A percentile compares a stretch with the other conserved stretches of the same genome.
These are phyloP conservation scores for Tethya wilhelma DNA, from an alignment of 37 sponge, comb jelly and placozoan species.

Conservation along the genomic window DNA sequence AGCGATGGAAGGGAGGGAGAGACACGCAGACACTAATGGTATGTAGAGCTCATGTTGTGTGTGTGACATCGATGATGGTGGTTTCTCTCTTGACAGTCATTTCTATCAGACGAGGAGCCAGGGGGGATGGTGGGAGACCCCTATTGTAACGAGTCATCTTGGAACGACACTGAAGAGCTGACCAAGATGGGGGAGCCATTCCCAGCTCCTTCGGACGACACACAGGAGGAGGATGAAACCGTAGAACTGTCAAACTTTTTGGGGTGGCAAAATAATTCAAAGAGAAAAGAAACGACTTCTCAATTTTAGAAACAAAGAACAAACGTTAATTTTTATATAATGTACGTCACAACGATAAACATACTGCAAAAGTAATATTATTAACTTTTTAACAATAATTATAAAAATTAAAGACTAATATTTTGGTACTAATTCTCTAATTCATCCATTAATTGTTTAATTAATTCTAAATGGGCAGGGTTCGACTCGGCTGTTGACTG, in stretches of 20 bases:
- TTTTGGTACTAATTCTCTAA: no score
- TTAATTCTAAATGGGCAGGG: conserved; percentile 31
- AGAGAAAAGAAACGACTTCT: neutral
- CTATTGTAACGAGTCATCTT: conserved; percentile 1
- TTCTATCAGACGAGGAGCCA: conserved; percentile 4
- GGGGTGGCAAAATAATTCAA: neutral
- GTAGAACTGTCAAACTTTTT: neutral
- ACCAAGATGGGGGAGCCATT: no score
- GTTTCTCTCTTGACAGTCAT: no score
- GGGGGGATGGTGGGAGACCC: neutral
- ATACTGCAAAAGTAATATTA: no score
- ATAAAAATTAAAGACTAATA: no score
- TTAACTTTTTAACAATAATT: no score
- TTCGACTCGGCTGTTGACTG: conserved; percentile 19
- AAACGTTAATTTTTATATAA: neutral
- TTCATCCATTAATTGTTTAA: neutral
- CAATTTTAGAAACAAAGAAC: neutral
- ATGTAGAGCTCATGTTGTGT: neutral
- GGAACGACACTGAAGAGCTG: conserved; percentile 22
- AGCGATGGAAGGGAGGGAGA: conserved; percentile 6
- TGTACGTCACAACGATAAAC: no score
- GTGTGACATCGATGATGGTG: neutral
- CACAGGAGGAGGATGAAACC: neutral
- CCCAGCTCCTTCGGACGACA: no score
- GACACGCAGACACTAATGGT: conserved; percentile 26